Evolutionary conservation across 2,113 vertebrate species (phyloP), one percentile per base, ranked within the genome.

Genomic region (Saccopteryx bilineata): DNA sequence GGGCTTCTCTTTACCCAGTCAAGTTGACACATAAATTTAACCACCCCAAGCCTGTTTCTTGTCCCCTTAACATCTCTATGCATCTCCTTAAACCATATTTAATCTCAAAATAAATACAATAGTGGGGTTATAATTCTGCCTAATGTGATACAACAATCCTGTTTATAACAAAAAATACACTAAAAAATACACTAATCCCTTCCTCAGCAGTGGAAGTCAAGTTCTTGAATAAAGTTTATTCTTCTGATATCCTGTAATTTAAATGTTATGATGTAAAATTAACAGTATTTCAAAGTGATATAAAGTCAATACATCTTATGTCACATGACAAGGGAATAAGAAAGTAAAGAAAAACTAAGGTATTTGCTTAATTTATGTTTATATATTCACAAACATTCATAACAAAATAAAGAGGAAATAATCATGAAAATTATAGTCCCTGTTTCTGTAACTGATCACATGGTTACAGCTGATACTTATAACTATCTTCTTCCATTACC

Each of bases 21-120:
- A 74, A 82, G 48, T 74, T 63, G 21, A 92, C 68, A 31, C 48
- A 92, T 54, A 92, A 80, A 91, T 23, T 39, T 74, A 81, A 61
- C 21, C 9, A 33, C 19, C 69, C 54, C 24, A 84, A 24, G 33
- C 39, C 9, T 48, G 54, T 18, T 11, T 8, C 23, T 31, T 84
- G 31, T 75, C 58, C 39, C 10, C 14, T 65, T 92, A 63, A 75
- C 24, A 84, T 46, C 48, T 39, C 54, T 75, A 74, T 26, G 48
- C 23, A 56, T 31, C 58, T 92, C 69, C 7, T 84, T 84, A 75
- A 75, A 75, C 54, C 66, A 71, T 82, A n/a, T 54, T 82, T 61
- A 60, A 61, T 54, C 48, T 74, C 54, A 33, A 74, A 72, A 74
- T 61, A 60, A 74, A 48, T 54, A 69, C 7, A 71, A 61, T 28